phyloP scores from a whole-genome alignment of 2,797 vertebrate genomes.

The Clamator glandarius region DNA sequence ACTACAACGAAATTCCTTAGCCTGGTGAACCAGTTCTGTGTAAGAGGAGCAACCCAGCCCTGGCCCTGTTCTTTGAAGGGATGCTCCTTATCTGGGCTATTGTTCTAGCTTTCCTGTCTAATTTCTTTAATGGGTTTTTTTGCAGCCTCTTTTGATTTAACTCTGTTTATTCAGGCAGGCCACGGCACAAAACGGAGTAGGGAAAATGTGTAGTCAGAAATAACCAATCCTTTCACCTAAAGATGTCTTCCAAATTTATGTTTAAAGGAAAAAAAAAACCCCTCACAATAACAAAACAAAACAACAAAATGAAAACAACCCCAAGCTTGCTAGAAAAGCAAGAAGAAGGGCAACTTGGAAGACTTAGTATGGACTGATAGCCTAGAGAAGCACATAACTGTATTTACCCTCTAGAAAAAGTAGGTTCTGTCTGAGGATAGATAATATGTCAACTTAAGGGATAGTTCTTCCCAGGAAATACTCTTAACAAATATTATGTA shows the following conservation, averaged over 20 bases:
- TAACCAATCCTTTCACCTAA: neutral
- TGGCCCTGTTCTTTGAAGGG: neutral
- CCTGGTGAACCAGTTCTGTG: neutral
- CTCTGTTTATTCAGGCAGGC: neutral
- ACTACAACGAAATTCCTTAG: neutral
- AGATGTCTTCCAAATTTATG: neutral
- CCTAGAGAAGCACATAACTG: fast-evolving
- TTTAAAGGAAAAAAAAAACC: neutral
- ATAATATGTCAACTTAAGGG: neutral
- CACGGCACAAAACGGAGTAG: neutral
- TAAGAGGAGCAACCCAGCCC: neutral
- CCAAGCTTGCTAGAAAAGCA: neutral
- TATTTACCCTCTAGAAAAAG: neutral
- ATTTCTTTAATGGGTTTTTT: neutral
- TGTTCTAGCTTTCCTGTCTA: slow-evolving; percentile 18
- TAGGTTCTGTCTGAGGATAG: neutral
- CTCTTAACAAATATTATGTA: fast-evolving
- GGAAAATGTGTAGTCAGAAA: neutral
- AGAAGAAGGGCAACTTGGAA: neutral
- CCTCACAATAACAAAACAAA: too few relatives aligned
- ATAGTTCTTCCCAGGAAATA: neutral
- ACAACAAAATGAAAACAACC: neutral
- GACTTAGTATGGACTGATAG: too few relatives aligned
- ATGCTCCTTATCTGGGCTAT: neutral
- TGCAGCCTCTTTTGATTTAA: neutral